Percentiles rank a stretch among this genome's conserved stretches.
Conservation (phyloP, 2,797 vertebrate genomes). For the Acanthurus tractus region DNA sequence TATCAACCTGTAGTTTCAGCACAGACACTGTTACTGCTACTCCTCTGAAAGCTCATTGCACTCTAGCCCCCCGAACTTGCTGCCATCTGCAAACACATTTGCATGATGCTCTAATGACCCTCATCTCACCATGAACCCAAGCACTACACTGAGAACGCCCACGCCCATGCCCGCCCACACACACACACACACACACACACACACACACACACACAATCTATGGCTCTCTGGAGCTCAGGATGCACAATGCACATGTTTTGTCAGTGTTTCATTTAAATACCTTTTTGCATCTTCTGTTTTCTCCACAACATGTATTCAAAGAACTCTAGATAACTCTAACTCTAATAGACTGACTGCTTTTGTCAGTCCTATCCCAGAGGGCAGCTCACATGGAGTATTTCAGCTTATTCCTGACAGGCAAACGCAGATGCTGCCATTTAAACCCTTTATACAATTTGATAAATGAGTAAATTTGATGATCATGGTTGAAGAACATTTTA, state of each 20-base stretch:
- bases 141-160: background rate
- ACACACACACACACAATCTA: constrained; percentile 5
- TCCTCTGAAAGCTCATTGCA: background rate
- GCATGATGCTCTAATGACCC: background rate
- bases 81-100: background rate
- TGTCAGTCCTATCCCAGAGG: constrained; percentile 13
- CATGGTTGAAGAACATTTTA: background rate
- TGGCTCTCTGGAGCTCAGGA: background rate
- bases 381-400: constrained; percentile 3
- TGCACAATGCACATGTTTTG: constrained; percentile 17
- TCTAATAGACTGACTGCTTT: constrained; percentile 45
- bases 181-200: constrained; percentile 7
- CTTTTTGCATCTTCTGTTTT: constrained; percentile 47
- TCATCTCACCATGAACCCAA: background rate
- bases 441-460: constrained; percentile 7
- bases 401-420: constrained; percentile 28
- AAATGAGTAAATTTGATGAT: background rate
- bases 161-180: constrained; percentile 9
- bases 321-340: too few species aligned
- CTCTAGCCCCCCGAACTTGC: background rate
- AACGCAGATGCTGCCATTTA: constrained; percentile 20
- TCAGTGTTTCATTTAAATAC: constrained; percentile 16
- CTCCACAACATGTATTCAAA: constrained; percentile 47
- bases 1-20: background rate
- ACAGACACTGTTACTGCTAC: background rate